phyloP scores from a whole-genome alignment of 2,888 invertebrate genomes.

The Dilophus febrilis region DNA sequence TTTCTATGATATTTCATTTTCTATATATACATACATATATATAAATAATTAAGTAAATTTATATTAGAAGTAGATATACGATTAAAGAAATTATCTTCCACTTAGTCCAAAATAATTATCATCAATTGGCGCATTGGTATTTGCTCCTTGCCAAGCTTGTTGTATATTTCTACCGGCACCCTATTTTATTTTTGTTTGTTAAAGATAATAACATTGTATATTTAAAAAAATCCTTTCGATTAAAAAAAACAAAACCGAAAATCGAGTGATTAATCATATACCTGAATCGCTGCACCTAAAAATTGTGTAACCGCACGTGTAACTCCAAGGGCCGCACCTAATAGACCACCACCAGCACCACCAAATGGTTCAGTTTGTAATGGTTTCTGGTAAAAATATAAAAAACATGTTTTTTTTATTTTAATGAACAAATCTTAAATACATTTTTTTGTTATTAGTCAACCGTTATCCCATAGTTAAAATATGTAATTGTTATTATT shows the following conservation, averaged over 20 bases:
- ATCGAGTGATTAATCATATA: conserved; percentile 17
- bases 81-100: conserved; percentile 15
- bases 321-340: conserved; percentile 58
- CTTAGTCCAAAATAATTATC: conserved; percentile 34
- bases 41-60: no score
- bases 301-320: conserved; percentile 63
- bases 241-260: not conserved
- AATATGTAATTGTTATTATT: no score
- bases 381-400: no score
- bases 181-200: not conserved
- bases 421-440: no score
- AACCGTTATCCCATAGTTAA: no score
- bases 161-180: conserved; percentile 4
- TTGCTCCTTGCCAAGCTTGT: not conserved
- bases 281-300: conserved; percentile 61
- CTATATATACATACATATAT: no score
- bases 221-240: not conserved
- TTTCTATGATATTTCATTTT: not conserved
- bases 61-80: no score
- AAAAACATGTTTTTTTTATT: no score
- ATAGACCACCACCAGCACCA: conserved; percentile 22
- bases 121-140: not conserved
- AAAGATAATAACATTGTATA: not conserved
- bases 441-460: no score
- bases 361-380: not conserved